Evolutionary conservation across 2,888 invertebrate species (phyloP), one percentile per base, ranked within the genome.

Genomic region (Halictus ligatus): DNA sequence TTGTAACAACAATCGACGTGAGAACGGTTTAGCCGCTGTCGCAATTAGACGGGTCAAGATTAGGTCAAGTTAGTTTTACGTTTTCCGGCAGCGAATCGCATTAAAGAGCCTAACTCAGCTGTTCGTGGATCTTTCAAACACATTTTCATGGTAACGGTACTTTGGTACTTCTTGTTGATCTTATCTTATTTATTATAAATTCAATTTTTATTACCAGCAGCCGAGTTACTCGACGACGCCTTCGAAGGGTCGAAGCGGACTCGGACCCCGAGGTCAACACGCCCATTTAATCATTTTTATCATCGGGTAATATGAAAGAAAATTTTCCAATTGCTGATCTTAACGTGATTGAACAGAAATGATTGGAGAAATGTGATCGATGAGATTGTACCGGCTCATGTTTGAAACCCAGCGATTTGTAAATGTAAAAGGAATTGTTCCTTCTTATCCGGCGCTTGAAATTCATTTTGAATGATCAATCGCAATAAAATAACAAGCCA

Each of bases 1-100:
- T 83, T 79, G n/a, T 40, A 72, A 54, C 25, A 73, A 58, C 13
- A 54, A 48, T 25, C 73, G 35, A 48, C 40, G 35, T 76, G 5
- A 7, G 40, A 21, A 29, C n/a, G 15, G 29, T 1, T 15, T 8
- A 12, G 43, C 2, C 35, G 12, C 15, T 54, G 58, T 15, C 1
- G 2, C 7, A 15, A 29, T 64, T 25, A 15, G 29, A 7, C 29
- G 7, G 15, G 15, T 2, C 15, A 25, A 15, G 25, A 29, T 29
- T 29, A 64, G 6, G 15, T 0, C 58, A 58, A 4, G n/a, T n/a
- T n/a, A n/a, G n/a, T n/a, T 58, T 21, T 58, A 13, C 13, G 13
- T 54, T n/a, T 4, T 4, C 21, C 10, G 8, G 3, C 3, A 54
- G 21, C 21, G 8, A 21, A 54, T 54, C 3, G 54, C 10, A 54